Conservation (phyloP, 2,797 vertebrate genomes). For the Notoglanidium macrostoma region DNA sequence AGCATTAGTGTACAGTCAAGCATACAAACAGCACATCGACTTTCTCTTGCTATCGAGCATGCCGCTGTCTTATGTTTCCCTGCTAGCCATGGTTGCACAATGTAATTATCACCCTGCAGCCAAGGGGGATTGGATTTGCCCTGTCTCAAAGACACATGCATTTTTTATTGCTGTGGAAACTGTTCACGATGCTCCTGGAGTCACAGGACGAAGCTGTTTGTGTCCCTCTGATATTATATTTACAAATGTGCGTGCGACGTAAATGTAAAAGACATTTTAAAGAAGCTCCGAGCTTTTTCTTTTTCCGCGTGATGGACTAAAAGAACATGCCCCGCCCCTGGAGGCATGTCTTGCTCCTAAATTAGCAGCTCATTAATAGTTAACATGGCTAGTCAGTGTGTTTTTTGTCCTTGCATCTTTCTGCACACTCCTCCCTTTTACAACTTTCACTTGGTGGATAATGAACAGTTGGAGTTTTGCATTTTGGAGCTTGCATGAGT, state of each 20-base stretch:
- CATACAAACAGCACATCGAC: conserved; percentile 16
- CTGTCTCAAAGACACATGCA: background rate
- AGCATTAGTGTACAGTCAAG: conserved; percentile 13
- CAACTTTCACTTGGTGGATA: background rate
- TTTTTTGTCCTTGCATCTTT: background rate
- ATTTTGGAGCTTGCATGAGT: background rate
- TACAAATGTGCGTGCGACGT: background rate
- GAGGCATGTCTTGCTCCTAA: background rate
- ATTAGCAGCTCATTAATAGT: background rate
- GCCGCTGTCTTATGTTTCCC: conserved; percentile 5
- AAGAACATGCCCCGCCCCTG: background rate
- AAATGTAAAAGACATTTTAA: background rate
- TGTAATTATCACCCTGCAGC: conserved; percentile 22
- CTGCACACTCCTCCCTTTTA: background rate
- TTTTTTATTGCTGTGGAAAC: conserved; percentile 2
- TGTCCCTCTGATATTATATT: background rate
- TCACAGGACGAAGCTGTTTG: background rate
- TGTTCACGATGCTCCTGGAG: background rate
- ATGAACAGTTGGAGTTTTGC: background rate
- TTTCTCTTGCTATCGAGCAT: background rate
- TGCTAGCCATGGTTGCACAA: conserved; percentile 11
- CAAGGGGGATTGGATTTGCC: conserved; percentile 8
- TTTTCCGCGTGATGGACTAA: background rate
- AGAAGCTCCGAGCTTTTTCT: no score
- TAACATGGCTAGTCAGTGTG: background rate